Evolutionary conservation across 2,113 vertebrate genomes (phyloP).

Genomic region (Hyla sarda): DNA sequence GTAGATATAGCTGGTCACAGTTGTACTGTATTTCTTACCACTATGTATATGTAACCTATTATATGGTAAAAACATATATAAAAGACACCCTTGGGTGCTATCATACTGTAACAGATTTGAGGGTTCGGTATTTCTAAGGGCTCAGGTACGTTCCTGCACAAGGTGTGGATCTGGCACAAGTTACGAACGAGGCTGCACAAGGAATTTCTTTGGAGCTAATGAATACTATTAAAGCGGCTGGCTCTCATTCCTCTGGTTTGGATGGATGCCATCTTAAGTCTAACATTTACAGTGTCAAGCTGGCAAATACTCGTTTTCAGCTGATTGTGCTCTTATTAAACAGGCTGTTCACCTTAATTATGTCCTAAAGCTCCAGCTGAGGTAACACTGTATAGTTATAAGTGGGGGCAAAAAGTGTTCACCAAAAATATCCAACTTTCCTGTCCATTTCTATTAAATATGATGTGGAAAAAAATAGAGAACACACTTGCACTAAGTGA

Average conservation of each 20-base stretch:
- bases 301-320: slow-evolving; percentile 82
- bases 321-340: slow-evolving; percentile 46
- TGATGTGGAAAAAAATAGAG: neutral
- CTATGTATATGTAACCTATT: neutral
- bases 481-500: neutral
- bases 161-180: slow-evolving; percentile 81
- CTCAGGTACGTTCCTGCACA: slow-evolving; percentile 73
- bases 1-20: neutral
- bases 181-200: slow-evolving; percentile 78
- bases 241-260: slow-evolving; percentile 82
- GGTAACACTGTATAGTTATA: slow-evolving; percentile 26
- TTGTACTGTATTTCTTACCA: neutral
- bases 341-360: slow-evolving; percentile 80
- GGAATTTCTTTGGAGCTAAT: slow-evolving; percentile 81
- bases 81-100: slow-evolving; percentile 3
- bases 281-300: slow-evolving; percentile 81
- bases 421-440: slow-evolving; percentile 8
- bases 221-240: slow-evolving; percentile 79
- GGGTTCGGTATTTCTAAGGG: slow-evolving; percentile 74
- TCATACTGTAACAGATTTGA: neutral
- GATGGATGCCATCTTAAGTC: slow-evolving; percentile 80
- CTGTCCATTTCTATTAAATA: neutral
- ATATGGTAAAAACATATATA: neutral
- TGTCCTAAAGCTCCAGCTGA: slow-evolving; percentile 75
- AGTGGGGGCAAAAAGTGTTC: neutral